phyloP scores from a whole-genome alignment of 2,113 vertebrate genomes.

The Nothocercus nigrocapillus region DNA sequence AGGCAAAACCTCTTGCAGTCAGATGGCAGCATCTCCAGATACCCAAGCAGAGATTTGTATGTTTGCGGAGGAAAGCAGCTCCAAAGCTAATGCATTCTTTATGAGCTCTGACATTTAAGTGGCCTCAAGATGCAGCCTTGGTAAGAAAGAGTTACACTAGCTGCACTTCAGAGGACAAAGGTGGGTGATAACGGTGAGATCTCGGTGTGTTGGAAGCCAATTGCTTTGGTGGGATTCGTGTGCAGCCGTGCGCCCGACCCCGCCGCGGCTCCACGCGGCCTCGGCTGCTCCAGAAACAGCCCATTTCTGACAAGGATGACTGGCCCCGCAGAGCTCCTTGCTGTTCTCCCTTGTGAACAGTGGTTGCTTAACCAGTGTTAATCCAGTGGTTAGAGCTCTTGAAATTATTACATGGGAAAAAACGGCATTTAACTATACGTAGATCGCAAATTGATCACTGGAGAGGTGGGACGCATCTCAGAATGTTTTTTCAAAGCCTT shows the following conservation, averaged over 20 bases:
- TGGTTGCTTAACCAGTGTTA: background rate
- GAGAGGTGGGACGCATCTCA: background rate
- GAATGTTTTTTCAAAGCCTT: background rate
- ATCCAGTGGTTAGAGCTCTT: background rate
- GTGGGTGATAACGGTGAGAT: background rate
- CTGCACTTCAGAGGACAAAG: background rate
- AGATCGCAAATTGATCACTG: background rate
- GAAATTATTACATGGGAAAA: background rate
- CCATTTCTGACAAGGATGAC: accelerated
- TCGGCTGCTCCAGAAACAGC: background rate
- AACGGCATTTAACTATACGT: accelerated
- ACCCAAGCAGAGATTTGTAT: background rate
- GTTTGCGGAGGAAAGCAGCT: background rate
- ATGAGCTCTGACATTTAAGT: background rate
- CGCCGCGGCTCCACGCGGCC: accelerated
- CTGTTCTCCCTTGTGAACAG: background rate
- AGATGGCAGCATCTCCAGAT: background rate
- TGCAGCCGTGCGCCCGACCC: background rate
- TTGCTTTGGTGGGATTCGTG: background rate
- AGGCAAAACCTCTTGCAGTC: background rate
- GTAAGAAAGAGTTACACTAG: background rate
- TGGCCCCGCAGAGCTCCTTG: background rate
- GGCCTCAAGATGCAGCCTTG: background rate
- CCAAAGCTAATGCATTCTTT: background rate
- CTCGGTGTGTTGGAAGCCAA: background rate